Evolutionary conservation across 2,113 vertebrate species (phyloP).

Genomic region (Climacteris rufus): DNA sequence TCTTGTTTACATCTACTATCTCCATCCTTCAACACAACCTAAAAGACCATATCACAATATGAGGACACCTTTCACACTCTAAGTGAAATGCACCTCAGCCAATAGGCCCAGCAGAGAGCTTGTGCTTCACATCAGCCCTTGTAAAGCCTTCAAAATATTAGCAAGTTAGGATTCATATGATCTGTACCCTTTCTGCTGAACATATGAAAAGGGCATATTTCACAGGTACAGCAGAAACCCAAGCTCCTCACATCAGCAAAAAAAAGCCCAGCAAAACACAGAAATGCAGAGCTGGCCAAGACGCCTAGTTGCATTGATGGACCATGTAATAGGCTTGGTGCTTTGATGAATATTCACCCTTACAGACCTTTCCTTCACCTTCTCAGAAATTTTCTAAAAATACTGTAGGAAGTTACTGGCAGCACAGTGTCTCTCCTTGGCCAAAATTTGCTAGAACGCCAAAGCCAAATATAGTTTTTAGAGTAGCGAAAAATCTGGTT

Average conservation of each 20-base stretch:
- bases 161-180: not conserved
- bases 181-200: not conserved
- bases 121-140: not conserved
- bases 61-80: not conserved
- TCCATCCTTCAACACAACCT: not conserved
- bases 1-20: not conserved
- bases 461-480: not conserved
- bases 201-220: not conserved
- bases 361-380: not conserved
- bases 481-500: not conserved
- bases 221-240: slow-evolving; percentile 17
- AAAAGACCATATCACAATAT: not conserved
- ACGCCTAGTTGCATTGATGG: not conserved
- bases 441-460: not conserved
- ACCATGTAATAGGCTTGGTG: not conserved
- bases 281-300: not conserved
- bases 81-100: not conserved
- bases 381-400: not conserved
- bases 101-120: not conserved
- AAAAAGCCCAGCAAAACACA: not conserved
- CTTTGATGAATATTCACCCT: slow-evolving; percentile 15
- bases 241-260: slow-evolving; percentile 19
- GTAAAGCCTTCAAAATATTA: not conserved
- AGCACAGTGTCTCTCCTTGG: not conserved
- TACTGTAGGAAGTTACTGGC: not conserved